Evolutionary conservation across 2,888 invertebrate species (phyloP).

Genomic region (Linnaemya vulpina): DNA sequence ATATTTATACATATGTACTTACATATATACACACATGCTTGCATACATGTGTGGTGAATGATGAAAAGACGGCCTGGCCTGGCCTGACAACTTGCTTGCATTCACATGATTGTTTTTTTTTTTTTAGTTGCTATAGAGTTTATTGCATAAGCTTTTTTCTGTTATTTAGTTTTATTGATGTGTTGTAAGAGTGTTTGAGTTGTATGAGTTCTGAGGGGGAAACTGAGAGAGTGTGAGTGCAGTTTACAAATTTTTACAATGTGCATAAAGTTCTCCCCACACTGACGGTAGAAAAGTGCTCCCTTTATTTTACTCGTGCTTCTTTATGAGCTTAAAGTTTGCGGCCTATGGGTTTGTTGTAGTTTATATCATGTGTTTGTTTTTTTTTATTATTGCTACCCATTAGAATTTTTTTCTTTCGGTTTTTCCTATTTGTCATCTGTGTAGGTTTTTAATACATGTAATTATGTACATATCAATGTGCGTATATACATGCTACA

Average conservation of each 20-base stretch:
- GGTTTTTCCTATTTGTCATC: slow-evolving; percentile 68
- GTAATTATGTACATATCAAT: neutral
- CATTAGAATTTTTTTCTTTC: slow-evolving; percentile 58
- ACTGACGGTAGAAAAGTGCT: slow-evolving; percentile 49
- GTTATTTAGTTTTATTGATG: slow-evolving; percentile 31
- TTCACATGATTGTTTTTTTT: slow-evolving; percentile 49
- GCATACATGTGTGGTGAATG: slow-evolving; percentile 26
- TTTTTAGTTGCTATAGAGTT: slow-evolving; percentile 66
- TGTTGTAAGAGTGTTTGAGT: slow-evolving; percentile 4
- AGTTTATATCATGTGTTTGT: slow-evolving; percentile 60
- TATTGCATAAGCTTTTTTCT: slow-evolving; percentile 71
- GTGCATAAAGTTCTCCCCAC: slow-evolving; percentile 66
- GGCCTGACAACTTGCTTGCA: slow-evolving; percentile 55
- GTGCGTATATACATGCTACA: neutral
- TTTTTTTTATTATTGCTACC: slow-evolving; percentile 41
- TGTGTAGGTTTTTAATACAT: neutral
- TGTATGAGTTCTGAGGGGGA: neutral
- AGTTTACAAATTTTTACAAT: slow-evolving; percentile 58
- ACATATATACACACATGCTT: neutral
- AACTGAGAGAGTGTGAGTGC: slow-evolving; percentile 16
- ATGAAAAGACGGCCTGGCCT: slow-evolving; percentile 35
- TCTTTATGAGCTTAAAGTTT: slow-evolving; percentile 25
- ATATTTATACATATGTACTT: neutral
- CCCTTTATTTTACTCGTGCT: slow-evolving; percentile 38
- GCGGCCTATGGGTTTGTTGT: slow-evolving; percentile 25